A percentile compares a stretch with the other conserved stretches of the same genome.
These are phyloP conservation scores for Lutjanus campechanus DNA, from an alignment of 2,797 vertebrate species.

Conservation along the genomic window DNA sequence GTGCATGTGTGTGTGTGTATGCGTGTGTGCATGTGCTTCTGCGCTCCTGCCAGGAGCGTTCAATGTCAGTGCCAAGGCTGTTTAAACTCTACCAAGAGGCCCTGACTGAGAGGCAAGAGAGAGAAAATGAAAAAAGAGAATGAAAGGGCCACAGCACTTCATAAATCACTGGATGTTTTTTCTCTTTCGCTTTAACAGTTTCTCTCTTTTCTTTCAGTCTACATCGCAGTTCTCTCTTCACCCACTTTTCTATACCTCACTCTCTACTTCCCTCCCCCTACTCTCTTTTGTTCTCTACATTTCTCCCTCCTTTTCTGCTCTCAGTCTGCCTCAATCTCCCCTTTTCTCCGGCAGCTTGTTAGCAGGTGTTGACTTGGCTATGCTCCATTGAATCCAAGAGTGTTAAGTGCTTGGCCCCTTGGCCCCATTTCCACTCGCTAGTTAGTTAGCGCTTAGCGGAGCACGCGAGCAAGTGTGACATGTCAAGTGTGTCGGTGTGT, in stretches of 20 bases:
- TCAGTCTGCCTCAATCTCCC: conserved; percentile 26
- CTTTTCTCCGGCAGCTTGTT: conserved; percentile 76
- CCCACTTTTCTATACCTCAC: conserved; percentile 34
- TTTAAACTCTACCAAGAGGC: conserved; percentile 73
- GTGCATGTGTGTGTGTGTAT: conserved; percentile 8
- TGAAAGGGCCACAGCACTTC: conserved; percentile 72
- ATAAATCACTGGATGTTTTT: conserved; percentile 75
- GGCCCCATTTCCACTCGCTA: conserved; percentile 73
- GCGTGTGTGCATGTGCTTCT: conserved; percentile 31
- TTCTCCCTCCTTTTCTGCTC: conserved; percentile 20
- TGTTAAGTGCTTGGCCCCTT: conserved; percentile 78
- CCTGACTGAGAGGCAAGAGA: conserved; percentile 60
- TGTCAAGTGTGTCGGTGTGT: conserved; percentile 59
- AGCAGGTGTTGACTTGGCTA: conserved; percentile 81
- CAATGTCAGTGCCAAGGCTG: conserved; percentile 72
- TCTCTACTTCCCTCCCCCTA: not conserved
- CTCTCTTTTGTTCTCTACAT: conserved; percentile 21
- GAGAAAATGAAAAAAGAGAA: conserved; percentile 41
- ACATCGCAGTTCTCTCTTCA: conserved; percentile 39
- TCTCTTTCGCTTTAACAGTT: conserved; percentile 46
- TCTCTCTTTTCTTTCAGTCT: conserved; percentile 40
- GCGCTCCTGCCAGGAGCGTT: conserved; percentile 70
- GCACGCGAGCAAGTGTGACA: conserved; percentile 64
- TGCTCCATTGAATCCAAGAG: conserved; percentile 71
- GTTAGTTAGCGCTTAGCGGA: conserved; percentile 73